Percentiles rank a stretch among this genome's conserved stretches.
These are phyloP conservation scores for Drosophila nikananu DNA, from an alignment of 1,140 invertebrate genomes.

Conservation along the genomic window DNA sequence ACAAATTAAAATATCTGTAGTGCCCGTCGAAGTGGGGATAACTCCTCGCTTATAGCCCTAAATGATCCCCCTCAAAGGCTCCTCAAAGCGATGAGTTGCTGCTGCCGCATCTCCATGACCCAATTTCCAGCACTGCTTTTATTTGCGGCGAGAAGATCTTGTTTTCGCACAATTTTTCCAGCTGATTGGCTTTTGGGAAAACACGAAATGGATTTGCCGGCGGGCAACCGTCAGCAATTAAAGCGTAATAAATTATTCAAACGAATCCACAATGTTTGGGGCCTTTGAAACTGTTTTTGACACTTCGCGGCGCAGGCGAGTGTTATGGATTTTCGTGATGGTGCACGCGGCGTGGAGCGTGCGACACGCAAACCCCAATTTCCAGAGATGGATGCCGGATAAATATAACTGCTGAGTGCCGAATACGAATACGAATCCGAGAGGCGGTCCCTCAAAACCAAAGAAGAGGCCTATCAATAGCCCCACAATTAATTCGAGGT, in stretches of 20 bases:
- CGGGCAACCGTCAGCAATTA: slow-evolving; percentile 53
- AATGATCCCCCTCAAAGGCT: background rate
- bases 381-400: slow-evolving; percentile 46
- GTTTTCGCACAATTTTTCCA: slow-evolving; percentile 73
- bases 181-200: slow-evolving; percentile 70
- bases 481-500: slow-evolving; percentile 70
- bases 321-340: slow-evolving; percentile 51
- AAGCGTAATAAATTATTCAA: slow-evolving; percentile 66
- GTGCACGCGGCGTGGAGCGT: slow-evolving; percentile 42
- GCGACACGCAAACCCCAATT: slow-evolving; percentile 77
- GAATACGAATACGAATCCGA: slow-evolving; percentile 14
- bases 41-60: background rate
- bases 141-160: slow-evolving; percentile 8
- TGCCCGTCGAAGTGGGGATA: background rate
- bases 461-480: slow-evolving; percentile 70
- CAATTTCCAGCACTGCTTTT: slow-evolving; percentile 28
- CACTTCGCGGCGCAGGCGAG: slow-evolving; percentile 48
- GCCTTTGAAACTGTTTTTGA: slow-evolving; percentile 66
- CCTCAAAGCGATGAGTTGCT: slow-evolving; percentile 9
- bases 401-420: slow-evolving; percentile 50
- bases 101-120: slow-evolving; percentile 33
- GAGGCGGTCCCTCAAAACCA: slow-evolving; percentile 38
- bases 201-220: slow-evolving; percentile 47
- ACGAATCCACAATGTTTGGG: slow-evolving; percentile 35
- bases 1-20: too few relatives aligned